A percentile compares a stretch with the other conserved stretches of the same genome.
Conservation (phyloP, 2,113 vertebrate species). For the Microcebus ravelobensis region DNA sequence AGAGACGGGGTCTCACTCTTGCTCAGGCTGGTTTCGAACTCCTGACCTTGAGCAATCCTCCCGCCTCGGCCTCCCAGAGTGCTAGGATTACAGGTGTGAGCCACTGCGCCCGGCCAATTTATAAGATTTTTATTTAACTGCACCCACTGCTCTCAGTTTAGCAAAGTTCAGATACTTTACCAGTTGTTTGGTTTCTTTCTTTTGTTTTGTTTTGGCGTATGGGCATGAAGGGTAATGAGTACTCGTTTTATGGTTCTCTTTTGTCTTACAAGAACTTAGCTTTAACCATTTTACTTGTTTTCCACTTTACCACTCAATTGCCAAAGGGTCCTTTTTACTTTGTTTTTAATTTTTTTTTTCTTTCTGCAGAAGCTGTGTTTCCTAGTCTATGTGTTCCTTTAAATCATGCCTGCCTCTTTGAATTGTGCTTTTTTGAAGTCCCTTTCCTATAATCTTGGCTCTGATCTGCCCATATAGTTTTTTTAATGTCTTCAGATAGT, state of each 20-base stretch:
- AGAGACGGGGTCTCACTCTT: no score
- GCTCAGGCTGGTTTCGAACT: no score
- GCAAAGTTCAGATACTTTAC: neutral
- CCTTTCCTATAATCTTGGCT: neutral
- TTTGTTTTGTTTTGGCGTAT: neutral
- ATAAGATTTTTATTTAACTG: slow-evolving; percentile 27
- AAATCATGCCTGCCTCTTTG: neutral
- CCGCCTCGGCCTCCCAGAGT: no score
- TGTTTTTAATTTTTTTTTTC: neutral
- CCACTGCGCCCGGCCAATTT: neutral
- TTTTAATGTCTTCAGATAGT: slow-evolving; percentile 7
- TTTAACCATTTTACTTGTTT: neutral
- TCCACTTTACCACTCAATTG: neutral
- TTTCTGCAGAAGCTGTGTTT: slow-evolving; percentile 26
- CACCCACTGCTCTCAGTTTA: slow-evolving; percentile 25
- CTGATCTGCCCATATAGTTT: neutral
- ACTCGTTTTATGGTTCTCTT: slow-evolving; percentile 16
- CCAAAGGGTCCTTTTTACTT: neutral
- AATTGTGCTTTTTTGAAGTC: neutral
- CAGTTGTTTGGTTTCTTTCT: neutral
- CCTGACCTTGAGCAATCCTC: no score
- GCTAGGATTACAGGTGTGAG: no score
- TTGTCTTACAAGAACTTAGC: neutral
- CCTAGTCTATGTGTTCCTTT: neutral
- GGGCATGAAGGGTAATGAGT: neutral